Evolutionary conservation across 2,888 invertebrate genomes (phyloP), one percentile per base, ranked within the genome.

Genomic region (Chrysopilus asiliformis): DNA sequence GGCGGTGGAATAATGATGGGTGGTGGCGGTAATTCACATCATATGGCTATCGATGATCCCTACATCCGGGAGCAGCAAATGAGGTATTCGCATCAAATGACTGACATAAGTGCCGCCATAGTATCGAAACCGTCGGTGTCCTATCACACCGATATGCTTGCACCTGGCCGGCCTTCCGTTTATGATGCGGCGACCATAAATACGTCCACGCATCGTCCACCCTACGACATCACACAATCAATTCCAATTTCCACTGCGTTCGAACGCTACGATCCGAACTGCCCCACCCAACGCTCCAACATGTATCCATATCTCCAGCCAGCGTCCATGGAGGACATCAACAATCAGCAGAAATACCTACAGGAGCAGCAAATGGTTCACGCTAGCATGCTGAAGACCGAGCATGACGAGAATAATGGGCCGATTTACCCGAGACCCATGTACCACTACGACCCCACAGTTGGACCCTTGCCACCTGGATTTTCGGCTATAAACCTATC

Each of bases 401-500:
- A 84, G 59, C 71, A 71, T 47, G 79, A 80, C 49, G 69, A 76
- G 50, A 70, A 64, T 49, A 70, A 74, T 42, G 79, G 78, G 36
- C 81, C 82, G 13, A 70, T 81, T 39, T 82, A 82, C 60, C 82
- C 82, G 46, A 78, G 82, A 61, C 82, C 82, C 47, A 79, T 83
- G 76, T 83, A 83, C 66, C 82, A 82, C 64, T 82, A 82, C 65
- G 82, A 82, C 56, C 73, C 77, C 31, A 69, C 76, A 53, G 72
- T 73, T 49, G 76, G 77, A 37, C 74, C 75, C 38, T 68, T 79
- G 47, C 80, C 78, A 41, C 76, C 79, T 27, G 80, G 79, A 45
- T 78, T 81, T 67, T 79, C 80, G 30, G 82, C 81, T 47, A 84
- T 83, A 59, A 84, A 81, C 70, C 68, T 82, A 49, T 83, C 81